These are phyloP conservation scores for Eulemur macaco DNA, from an alignment of 2,113 vertebrate species.

Conservation along the genomic window DNA sequence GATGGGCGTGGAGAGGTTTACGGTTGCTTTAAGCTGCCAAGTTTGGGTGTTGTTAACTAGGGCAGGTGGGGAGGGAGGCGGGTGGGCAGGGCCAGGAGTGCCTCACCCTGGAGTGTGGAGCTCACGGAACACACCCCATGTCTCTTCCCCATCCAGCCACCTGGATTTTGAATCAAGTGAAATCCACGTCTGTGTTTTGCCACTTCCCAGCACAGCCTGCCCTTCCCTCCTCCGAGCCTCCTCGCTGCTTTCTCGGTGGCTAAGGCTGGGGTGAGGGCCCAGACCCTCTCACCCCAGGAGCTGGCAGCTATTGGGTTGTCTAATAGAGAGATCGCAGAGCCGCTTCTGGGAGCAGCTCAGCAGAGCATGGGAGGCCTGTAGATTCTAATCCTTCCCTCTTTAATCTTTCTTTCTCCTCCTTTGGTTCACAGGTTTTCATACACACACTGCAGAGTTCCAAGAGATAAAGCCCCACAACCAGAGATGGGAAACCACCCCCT, in stretches of 20 bases:
- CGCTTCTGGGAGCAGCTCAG: conserved; percentile 23
- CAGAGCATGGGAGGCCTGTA: conserved; percentile 31
- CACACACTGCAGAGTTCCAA: conserved; percentile 44
- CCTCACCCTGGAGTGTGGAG: background rate
- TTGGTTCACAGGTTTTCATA: conserved; percentile 56
- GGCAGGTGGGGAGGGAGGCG: background rate
- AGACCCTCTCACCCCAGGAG: background rate
- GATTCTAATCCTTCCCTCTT: conserved; percentile 75
- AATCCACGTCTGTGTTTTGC: background rate
- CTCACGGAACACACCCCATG: background rate
- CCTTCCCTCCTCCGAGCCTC: background rate
- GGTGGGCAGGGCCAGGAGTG: background rate
- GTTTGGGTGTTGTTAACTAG: background rate
- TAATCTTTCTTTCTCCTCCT: conserved; percentile 53
- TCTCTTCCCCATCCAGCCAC: background rate
- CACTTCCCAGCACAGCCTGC: no score
- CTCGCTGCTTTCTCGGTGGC: background rate
- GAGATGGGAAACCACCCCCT: background rate
- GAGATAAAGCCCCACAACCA: conserved; percentile 51
- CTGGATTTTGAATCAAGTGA: background rate
- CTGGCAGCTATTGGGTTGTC: background rate
- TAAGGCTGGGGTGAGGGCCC: background rate
- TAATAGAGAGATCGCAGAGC: conserved; percentile 45
- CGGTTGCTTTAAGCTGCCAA: background rate
- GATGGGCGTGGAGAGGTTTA: background rate